Conservation (phyloP, 2,113 vertebrate species). For the Hemicordylus capensis region DNA sequence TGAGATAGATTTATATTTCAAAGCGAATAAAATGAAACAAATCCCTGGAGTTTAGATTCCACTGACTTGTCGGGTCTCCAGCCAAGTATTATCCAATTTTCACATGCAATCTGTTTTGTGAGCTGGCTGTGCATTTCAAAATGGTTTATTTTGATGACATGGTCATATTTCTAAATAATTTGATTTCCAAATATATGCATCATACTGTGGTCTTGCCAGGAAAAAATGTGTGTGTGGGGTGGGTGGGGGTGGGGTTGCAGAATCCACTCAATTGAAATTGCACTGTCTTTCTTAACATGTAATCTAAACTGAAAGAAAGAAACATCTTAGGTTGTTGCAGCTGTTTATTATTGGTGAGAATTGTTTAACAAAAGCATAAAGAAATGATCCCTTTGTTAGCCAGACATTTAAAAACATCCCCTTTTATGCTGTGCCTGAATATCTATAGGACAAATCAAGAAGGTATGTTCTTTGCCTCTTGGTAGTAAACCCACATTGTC, state of each 20-base stretch:
- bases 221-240: neutral
- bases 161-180: conserved; percentile 72
- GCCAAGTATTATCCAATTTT: conserved; percentile 68
- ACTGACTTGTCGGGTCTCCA: conserved; percentile 50
- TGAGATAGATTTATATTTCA: conserved; percentile 22
- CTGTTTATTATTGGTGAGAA: conserved; percentile 39
- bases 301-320: conserved; percentile 56
- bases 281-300: conserved; percentile 46
- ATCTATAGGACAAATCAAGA: conserved; percentile 36
- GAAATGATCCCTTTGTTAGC: conserved; percentile 46
- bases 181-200: conserved; percentile 69
- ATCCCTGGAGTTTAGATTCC: conserved; percentile 52
- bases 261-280: conserved; percentile 46
- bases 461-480: no score
- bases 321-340: conserved; percentile 8
- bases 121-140: conserved; percentile 65
- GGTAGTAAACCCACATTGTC: no score
- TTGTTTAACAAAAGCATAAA: conserved; percentile 25
- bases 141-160: conserved; percentile 69
- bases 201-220: conserved; percentile 50
- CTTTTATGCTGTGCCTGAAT: conserved; percentile 15
- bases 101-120: conserved; percentile 55
- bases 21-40: conserved; percentile 55
- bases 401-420: conserved; percentile 32
- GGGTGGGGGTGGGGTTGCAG: neutral